A percentile compares a stretch with the other conserved stretches of the same genome.
Conservation (phyloP, 2,797 vertebrate species). For the Thripadectes ignobilis region DNA sequence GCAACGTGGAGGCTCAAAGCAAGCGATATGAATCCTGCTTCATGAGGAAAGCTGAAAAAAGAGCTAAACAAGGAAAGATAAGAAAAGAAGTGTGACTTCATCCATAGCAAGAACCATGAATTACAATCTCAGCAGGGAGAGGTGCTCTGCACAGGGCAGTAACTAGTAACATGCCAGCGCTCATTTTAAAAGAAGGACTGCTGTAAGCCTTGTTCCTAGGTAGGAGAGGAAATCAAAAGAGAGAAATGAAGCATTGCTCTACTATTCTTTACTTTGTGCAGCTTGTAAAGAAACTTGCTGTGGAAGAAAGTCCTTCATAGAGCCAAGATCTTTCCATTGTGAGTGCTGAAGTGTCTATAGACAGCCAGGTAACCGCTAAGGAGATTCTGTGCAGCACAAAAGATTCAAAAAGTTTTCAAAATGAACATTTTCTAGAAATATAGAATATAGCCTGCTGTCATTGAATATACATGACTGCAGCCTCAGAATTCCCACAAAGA, state of each 20-base stretch:
- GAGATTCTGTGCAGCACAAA: neutral
- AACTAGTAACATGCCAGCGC: neutral
- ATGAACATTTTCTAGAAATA: neutral
- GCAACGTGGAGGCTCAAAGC: neutral
- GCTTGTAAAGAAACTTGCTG: neutral
- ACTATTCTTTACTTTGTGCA: neutral
- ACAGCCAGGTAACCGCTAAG: rapidly evolving
- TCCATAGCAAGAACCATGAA: neutral
- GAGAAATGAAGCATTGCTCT: neutral
- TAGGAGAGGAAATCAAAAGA: neutral
- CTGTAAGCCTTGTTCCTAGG: neutral
- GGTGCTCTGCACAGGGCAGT: neutral
- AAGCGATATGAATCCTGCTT: neutral
- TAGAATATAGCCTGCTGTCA: neutral
- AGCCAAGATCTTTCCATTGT: neutral
- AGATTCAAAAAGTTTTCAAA: neutral
- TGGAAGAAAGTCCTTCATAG: neutral
- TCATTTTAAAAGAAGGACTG: neutral
- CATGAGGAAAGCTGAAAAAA: neutral
- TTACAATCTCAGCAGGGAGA: neutral
- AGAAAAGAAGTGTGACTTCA: neutral
- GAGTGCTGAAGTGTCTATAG: neutral
- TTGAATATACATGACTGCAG: neutral
- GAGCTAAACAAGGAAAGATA: neutral
- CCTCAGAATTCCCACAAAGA: neutral